Conservation (phyloP, 2,797 vertebrate species). For the Discoglossus pictus region DNA sequence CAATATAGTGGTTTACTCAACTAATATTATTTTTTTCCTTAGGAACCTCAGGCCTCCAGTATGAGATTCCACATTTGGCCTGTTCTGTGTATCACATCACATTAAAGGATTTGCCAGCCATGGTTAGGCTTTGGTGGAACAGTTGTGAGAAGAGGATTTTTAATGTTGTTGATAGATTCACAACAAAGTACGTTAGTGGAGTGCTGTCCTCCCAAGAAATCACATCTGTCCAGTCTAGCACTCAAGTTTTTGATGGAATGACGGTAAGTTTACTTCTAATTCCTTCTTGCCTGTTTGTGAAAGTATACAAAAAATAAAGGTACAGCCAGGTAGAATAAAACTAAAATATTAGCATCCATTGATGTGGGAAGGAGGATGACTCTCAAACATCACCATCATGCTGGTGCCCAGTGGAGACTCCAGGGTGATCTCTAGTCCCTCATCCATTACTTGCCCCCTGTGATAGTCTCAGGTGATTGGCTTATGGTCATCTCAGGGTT, state of each 20-base stretch:
- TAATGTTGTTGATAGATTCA: constrained; percentile 88
- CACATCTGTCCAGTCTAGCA: constrained; percentile 88
- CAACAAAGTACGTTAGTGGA: constrained; percentile 87
- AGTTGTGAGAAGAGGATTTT: constrained; percentile 95
- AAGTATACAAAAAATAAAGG: too few relatives aligned
- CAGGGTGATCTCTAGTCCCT: too few relatives aligned
- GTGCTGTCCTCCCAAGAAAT: constrained; percentile 95
- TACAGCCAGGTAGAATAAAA: too few relatives aligned
- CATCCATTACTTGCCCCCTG: too few relatives aligned
- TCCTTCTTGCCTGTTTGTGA: neutral
- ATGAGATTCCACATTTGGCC: constrained; percentile 89
- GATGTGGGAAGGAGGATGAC: too few relatives aligned
- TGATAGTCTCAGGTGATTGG: too few relatives aligned
- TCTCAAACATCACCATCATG: too few relatives aligned
- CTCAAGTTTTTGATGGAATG: constrained; percentile 92
- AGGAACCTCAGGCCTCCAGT: constrained; percentile 74
- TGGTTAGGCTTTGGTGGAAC: constrained; percentile 98
- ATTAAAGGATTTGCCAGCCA: constrained; percentile 91
- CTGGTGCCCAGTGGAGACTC: too few relatives aligned
- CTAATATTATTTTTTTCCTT: constrained; percentile 43
- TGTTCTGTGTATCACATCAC: constrained; percentile 92
- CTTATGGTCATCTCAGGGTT: too few relatives aligned
- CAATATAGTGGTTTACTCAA: too few relatives aligned
- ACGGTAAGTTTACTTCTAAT: constrained; percentile 74
- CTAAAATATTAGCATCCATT: too few relatives aligned